phyloP scores from a whole-genome alignment of 2,888 invertebrate species.

The Suillia variegata region DNA sequence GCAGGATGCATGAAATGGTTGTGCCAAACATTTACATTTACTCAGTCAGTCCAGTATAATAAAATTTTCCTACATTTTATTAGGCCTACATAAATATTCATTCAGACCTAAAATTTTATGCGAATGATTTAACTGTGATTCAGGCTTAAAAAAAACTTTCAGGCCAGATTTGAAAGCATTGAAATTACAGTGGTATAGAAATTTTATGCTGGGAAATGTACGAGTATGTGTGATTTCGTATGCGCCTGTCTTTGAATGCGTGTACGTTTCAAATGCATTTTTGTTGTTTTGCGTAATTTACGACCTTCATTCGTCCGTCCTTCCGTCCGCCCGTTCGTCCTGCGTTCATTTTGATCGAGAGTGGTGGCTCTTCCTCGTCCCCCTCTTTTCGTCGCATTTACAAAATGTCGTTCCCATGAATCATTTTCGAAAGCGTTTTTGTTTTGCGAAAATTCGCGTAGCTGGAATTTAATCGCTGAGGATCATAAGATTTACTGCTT shows the following conservation, averaged over 20 bases:
- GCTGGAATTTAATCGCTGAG: constrained; percentile 10
- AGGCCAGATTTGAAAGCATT: too few species aligned
- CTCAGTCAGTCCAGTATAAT: too few species aligned
- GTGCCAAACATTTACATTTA: too few species aligned
- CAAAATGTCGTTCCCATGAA: constrained; percentile 2
- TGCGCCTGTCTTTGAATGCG: background rate
- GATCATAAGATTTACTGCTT: constrained; percentile 10
- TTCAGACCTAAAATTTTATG: too few species aligned
- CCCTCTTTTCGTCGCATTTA: background rate
- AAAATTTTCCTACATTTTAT: too few species aligned
- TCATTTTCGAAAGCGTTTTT: constrained; percentile 14
- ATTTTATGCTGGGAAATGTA: too few species aligned
- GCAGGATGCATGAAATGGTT: too few species aligned
- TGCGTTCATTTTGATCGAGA: too few species aligned
- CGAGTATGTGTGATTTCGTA: background rate
- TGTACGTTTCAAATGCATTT: background rate
- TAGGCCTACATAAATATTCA: too few species aligned
- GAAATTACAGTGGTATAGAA: too few species aligned
- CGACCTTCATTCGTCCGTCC: constrained; percentile 12
- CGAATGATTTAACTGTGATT: too few species aligned
- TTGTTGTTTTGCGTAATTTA: constrained; percentile 18
- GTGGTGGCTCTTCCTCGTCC: background rate
- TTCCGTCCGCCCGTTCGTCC: background rate
- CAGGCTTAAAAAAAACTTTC: too few species aligned
- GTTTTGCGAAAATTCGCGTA: constrained; percentile 14